A percentile compares a stretch with the other conserved stretches of the same genome.
Conservation (phyloP, 2,113 vertebrate genomes). For the Danionella cerebrum region DNA sequence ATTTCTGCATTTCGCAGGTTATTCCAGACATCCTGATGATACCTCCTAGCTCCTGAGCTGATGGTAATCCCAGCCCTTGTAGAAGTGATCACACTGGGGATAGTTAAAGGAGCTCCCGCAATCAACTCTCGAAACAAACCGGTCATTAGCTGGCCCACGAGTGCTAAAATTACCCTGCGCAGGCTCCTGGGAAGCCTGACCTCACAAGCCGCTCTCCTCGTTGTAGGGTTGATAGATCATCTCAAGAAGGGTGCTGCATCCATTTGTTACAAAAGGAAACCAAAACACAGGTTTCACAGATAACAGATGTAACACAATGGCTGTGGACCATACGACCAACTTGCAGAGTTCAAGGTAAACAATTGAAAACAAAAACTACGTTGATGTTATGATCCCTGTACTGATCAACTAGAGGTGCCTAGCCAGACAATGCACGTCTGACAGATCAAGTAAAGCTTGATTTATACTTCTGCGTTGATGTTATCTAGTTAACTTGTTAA, state of each 20-base stretch:
- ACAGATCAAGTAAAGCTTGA: no score
- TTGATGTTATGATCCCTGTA: no score
- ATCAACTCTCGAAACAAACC: constrained; percentile 16
- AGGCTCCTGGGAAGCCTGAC: neutral
- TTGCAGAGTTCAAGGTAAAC: no score
- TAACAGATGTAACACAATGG: no score
- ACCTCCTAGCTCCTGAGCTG: constrained; percentile 6
- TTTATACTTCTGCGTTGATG: no score
- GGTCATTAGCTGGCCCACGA: constrained; percentile 19
- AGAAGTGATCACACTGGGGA: constrained; percentile 20
- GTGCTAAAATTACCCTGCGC: constrained; percentile 15
- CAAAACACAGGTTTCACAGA: neutral
- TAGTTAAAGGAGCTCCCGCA: constrained; percentile 23
- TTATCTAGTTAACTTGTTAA: no score
- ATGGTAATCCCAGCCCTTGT: constrained; percentile 12
- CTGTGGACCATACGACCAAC: no score
- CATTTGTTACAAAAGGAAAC: neutral
- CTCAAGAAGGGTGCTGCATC: neutral
- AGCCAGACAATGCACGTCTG: no score
- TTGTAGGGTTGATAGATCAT: neutral
- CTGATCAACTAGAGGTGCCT: no score
- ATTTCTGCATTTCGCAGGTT: constrained; percentile 4
- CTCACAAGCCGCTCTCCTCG: constrained; percentile 13
- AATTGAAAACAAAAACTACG: no score
- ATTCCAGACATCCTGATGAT: constrained; percentile 5